A percentile compares a stretch with the other conserved stretches of the same genome.
Conservation (phyloP, 2,113 vertebrate species). For the Prolemur simus region DNA sequence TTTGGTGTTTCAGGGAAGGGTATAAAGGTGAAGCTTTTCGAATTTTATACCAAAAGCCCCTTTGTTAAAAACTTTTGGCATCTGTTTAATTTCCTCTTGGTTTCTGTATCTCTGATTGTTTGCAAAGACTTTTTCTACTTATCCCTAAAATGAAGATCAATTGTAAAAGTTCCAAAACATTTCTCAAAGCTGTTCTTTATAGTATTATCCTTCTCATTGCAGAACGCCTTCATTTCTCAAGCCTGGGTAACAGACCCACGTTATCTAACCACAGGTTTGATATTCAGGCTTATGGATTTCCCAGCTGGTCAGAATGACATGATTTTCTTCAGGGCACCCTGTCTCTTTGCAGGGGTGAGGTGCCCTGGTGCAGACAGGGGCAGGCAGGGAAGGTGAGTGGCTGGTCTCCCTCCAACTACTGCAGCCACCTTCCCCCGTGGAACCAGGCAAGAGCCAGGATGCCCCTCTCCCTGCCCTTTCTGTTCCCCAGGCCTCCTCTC, state of each 20-base stretch:
- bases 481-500: too few species aligned
- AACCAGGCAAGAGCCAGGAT: neutral
- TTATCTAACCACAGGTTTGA: neutral
- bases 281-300: neutral
- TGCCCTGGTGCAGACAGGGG: too few species aligned
- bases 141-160: neutral
- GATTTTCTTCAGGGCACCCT: too few species aligned
- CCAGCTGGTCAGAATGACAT: rapidly evolving
- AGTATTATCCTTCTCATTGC: neutral
- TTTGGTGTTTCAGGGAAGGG: neutral
- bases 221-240: neutral
- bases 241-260: neutral
- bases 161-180: neutral
- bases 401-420: rapidly evolving
- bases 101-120: neutral
- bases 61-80: neutral
- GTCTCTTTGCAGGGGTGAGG: neutral
- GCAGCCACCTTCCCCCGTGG: rapidly evolving
- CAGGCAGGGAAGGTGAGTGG: neutral
- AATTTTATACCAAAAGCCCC: neutral
- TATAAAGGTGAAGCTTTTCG: neutral
- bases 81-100: neutral
- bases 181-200: neutral
- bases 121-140: neutral
- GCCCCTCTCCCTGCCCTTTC: neutral